Conservation (phyloP, 2,797 vertebrate species). For the Rhinichthys osculus region DNA sequence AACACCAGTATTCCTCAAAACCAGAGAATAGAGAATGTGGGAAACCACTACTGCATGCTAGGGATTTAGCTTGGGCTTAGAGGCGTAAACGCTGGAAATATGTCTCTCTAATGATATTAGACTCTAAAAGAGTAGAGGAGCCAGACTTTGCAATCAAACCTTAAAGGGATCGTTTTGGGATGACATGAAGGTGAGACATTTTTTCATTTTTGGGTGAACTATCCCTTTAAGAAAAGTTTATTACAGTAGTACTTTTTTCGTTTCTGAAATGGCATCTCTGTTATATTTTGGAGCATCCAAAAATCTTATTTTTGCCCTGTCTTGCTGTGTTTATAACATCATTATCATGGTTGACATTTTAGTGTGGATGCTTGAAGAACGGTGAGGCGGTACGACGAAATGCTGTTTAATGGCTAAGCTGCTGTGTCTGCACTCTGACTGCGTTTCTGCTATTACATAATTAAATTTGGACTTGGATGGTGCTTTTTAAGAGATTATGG, state of each 20-base stretch:
- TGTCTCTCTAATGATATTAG: conserved; percentile 34
- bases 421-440: conserved; percentile 92
- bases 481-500: conserved; percentile 97
- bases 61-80: conserved; percentile 28
- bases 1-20: conserved; percentile 26
- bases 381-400: conserved; percentile 27
- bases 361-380: conserved; percentile 37
- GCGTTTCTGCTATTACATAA: conserved; percentile 96
- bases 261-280: conserved; percentile 6
- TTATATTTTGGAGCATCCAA: neutral
- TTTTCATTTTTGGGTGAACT: neutral
- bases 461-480: conserved; percentile 94
- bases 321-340: conserved; percentile 24
- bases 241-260: neutral
- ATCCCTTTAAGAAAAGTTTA: conserved; percentile 4
- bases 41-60: conserved; percentile 32
- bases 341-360: conserved; percentile 35
- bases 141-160: neutral
- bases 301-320: neutral
- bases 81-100: conserved; percentile 11
- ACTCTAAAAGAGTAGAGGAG: conserved; percentile 3
- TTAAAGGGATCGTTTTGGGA: neutral
- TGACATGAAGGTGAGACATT: neutral
- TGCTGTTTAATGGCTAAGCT: conserved; percentile 74
- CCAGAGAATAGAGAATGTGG: conserved; percentile 33